phyloP scores from a whole-genome alignment of 2,113 vertebrate species.

The Gambusia affinis region DNA sequence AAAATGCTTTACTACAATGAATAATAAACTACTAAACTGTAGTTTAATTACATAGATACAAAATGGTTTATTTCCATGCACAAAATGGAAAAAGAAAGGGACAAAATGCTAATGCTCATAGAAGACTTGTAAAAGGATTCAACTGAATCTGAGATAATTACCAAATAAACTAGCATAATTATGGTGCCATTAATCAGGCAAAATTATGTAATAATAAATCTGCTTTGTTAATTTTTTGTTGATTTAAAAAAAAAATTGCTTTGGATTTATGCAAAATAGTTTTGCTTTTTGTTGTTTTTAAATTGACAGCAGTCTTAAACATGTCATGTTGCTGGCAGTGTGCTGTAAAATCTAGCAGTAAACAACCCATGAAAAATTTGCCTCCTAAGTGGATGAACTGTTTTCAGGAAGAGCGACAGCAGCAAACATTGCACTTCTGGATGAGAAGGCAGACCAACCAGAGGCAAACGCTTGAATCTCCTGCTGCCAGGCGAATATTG shows the following conservation, averaged over 20 bases:
- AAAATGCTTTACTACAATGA: not conserved
- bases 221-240: not conserved
- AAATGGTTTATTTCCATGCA: not conserved
- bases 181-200: not conserved
- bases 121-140: not conserved
- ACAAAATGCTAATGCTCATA: not conserved
- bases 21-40: not conserved
- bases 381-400: slow-evolving; percentile 7
- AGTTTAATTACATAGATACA: not conserved
- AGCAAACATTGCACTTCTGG: slow-evolving; percentile 32
- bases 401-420: slow-evolving; percentile 27
- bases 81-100: not conserved
- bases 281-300: not conserved
- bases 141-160: not conserved
- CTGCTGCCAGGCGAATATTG: slow-evolving; percentile 35
- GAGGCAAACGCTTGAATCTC: slow-evolving; percentile 32
- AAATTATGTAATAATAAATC: not conserved
- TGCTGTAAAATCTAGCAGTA: slow-evolving; percentile 4
- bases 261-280: not conserved
- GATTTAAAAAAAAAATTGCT: not conserved
- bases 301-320: not conserved
- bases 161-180: not conserved
- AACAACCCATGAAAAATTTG: slow-evolving; percentile 1
- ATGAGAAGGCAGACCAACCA: slow-evolving; percentile 18
- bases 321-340: not conserved